Evolutionary conservation across 2,113 vertebrate genomes (phyloP).

Genomic region (Elephas maximus): DNA sequence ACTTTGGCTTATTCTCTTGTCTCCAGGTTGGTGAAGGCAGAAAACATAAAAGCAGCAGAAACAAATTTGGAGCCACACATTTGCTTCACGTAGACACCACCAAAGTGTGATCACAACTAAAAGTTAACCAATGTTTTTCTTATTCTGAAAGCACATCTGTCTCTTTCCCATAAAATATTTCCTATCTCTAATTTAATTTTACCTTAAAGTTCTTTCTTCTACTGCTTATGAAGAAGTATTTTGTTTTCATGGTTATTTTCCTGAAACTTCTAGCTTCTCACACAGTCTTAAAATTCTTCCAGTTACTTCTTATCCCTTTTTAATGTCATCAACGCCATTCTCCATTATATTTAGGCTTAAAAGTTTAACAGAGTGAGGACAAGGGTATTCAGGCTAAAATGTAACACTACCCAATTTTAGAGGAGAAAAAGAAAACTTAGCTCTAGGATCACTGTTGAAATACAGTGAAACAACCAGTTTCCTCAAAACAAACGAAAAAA

Average conservation of each 20-base stretch:
- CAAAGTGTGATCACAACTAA: conserved; percentile 81
- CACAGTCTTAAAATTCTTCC: conserved; percentile 16
- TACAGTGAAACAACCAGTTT: neutral
- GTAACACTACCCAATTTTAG: neutral
- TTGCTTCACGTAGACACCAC: conserved; percentile 77
- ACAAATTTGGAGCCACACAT: conserved; percentile 75
- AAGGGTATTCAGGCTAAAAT: neutral
- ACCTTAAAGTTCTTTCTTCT: conserved; percentile 50
- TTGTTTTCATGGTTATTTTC: conserved; percentile 50
- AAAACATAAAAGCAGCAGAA: conserved; percentile 79
- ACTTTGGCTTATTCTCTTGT: conserved; percentile 39
- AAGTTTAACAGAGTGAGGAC: conserved; percentile 7
- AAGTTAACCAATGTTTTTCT: conserved; percentile 82
- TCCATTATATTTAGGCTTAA: neutral
- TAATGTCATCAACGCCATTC: neutral
- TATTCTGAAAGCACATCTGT: conserved; percentile 76
- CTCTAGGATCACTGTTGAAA: conserved; percentile 3
- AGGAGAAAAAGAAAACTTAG: neutral
- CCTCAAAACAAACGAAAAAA: conserved; percentile 39
- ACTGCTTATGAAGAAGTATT: conserved; percentile 5
- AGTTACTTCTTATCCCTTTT: conserved; percentile 16
- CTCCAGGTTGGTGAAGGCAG: conserved; percentile 66
- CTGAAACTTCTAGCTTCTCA: conserved; percentile 21
- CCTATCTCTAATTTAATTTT: conserved; percentile 62
- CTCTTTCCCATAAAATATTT: conserved; percentile 50